Evolutionary conservation across 30 jellyfish, hydroid and myxozoan genomes (phyloP).

Genomic region (Chironex yamaguchii): DNA sequence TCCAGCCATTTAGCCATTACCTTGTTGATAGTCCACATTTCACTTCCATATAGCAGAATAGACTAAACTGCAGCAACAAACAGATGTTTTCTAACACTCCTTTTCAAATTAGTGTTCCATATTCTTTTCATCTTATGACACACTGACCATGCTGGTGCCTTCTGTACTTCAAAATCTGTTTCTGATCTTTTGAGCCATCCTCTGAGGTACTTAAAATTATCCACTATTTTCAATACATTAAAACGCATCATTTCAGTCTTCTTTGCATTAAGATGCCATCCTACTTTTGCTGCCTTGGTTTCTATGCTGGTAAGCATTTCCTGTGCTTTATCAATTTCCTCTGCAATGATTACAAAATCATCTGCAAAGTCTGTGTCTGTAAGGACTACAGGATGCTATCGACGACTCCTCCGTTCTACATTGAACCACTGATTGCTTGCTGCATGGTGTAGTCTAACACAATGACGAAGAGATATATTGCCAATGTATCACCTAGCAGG

Average conservation of each 20-base stretch:
- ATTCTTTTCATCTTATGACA: background rate
- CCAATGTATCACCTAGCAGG: background rate
- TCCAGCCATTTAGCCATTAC: background rate
- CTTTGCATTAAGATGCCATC: background rate
- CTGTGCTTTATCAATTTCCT: background rate
- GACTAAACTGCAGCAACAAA: background rate
- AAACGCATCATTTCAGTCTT: background rate
- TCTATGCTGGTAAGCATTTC: background rate
- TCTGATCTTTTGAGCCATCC: background rate
- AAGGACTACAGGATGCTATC: background rate
- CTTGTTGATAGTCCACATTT: background rate
- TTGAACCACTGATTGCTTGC: background rate
- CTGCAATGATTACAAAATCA: background rate
- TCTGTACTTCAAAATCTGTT: background rate
- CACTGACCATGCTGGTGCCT: background rate
- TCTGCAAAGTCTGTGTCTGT: conserved; percentile 23
- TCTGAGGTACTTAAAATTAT: background rate
- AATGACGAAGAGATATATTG: background rate
- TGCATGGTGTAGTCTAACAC: background rate
- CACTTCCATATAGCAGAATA: background rate
- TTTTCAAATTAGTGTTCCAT: background rate
- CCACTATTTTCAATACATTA: background rate
- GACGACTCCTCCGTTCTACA: background rate
- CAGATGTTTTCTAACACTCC: background rate
- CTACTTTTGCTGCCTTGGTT: background rate